Base-by-base conservation (phyloP, 2,797 vertebrate species). In the Apogon talboti region DNA sequence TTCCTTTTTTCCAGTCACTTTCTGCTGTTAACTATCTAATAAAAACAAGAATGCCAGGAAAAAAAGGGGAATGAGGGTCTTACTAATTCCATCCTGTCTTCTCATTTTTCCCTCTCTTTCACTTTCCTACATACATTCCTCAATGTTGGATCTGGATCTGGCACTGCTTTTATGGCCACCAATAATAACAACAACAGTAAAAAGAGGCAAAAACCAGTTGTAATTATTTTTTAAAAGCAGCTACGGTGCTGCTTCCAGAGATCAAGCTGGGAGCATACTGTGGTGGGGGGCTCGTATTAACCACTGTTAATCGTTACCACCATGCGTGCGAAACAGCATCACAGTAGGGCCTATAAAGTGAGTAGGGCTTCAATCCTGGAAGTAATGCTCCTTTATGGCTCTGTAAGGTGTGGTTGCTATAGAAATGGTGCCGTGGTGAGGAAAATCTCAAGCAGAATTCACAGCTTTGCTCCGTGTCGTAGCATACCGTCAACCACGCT, bases 161-260 rank as follows among this genome's bases (percentile, higher is more conserved):
- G 40, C 47, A 11, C 46, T 71, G 42, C 54, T 76, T 91, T 86
- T 71, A 87, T 43, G 19, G 43, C 57, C 61, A 50, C 59, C 51
- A 48, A 74, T 74, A 78, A 86, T 80, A 84, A 87, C 48, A 79
- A 68, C 75, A 84, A 74, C 76, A 82, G 79, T 79, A 72, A 83
- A 69, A 57, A 73, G 58, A 59, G 43, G 58, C 56, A 42, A 60
- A 82, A 68, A 78, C 50, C 48, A 74, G 54, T 43, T 69, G 64
- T 85, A 83, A 87, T 87, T 86, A 81, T 86, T 79, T 85, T 88
- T 90, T 85, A 62, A 87, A 86, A 79, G 76, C 72, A 66, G 59
- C 72, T 53, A 40, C 40, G 47, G 44, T n/a, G n/a, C 53, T 76
- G 67, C 58, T 79, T 83, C 66, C 78, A 80, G 66, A 77, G 61